Percentiles rank a stretch among this genome's conserved stretches.
These are phyloP conservation scores for Lepidurus apus DNA, from an alignment of 1,140 invertebrate genomes.

Conservation along the genomic window DNA sequence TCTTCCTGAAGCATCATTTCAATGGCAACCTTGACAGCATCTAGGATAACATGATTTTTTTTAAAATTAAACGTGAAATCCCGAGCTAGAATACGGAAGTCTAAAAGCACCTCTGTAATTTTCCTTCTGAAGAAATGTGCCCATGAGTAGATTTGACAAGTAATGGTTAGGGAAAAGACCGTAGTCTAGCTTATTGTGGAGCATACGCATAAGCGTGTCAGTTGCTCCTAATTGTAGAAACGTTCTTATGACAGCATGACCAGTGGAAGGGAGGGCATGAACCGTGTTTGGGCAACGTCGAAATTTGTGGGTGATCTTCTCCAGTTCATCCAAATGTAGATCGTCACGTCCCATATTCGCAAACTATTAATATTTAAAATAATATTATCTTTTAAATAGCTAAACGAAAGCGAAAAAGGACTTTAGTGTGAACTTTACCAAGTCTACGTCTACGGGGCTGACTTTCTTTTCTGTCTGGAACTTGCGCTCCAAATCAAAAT, in stretches of 20 bases:
- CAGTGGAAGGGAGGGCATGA: slow-evolving; percentile 68
- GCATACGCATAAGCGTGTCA: slow-evolving; percentile 61
- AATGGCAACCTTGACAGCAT: slow-evolving; percentile 68
- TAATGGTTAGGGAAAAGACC: slow-evolving; percentile 82
- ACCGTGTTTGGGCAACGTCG: slow-evolving; percentile 60
- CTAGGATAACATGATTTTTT: slow-evolving; percentile 40
- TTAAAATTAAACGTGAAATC: neutral
- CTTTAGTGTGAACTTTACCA: slow-evolving; percentile 42
- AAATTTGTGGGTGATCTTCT: slow-evolving; percentile 62
- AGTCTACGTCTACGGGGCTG: slow-evolving; percentile 65
- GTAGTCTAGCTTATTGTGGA: slow-evolving; percentile 77
- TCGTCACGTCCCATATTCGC: slow-evolving; percentile 54
- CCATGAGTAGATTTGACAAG: slow-evolving; percentile 72
- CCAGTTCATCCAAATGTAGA: slow-evolving; percentile 57
- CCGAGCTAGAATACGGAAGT: slow-evolving; percentile 34
- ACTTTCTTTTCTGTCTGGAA: slow-evolving; percentile 50
- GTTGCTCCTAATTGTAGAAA: slow-evolving; percentile 54
- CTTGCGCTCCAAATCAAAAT: slow-evolving; percentile 57
- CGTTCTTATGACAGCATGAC: slow-evolving; percentile 68
- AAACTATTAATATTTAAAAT: slow-evolving; percentile 45
- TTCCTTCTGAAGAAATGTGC: slow-evolving; percentile 64
- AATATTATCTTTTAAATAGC: neutral
- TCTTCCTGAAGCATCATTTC: slow-evolving; percentile 88
- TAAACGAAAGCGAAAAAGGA: neutral
- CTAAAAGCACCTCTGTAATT: slow-evolving; percentile 50